Percentiles rank a stretch among this genome's conserved stretches.
These are phyloP conservation scores for Cirrhinus molitorella DNA, from an alignment of 2,797 vertebrate species.

Conservation along the genomic window DNA sequence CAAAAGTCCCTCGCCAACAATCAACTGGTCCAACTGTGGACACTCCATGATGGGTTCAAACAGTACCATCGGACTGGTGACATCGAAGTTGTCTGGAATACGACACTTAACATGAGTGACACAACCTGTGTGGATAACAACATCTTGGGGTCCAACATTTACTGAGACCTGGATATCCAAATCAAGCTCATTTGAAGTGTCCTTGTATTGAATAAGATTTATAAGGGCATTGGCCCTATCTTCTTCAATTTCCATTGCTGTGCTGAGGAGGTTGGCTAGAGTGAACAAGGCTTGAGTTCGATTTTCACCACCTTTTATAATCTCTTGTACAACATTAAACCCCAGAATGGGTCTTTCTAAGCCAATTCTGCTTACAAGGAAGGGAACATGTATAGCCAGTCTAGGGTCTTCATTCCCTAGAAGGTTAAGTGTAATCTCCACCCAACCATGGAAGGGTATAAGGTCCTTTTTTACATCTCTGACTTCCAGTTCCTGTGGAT, in stretches of 20 bases:
- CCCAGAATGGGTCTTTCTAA: slow-evolving; percentile 14
- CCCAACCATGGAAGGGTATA: slow-evolving; percentile 34
- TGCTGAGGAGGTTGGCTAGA: slow-evolving; percentile 3
- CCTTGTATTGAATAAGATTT: slow-evolving; percentile 34
- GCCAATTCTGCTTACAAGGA: not conserved
- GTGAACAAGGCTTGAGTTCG: not conserved
- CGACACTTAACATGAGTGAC: slow-evolving; percentile 24
- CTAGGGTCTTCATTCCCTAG: slow-evolving; percentile 33
- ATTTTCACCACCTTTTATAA: slow-evolving; percentile 28
- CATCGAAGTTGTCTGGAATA: slow-evolving; percentile 1
- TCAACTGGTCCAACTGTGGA: slow-evolving; percentile 4
- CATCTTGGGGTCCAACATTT: not conserved
- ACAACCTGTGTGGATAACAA: not conserved
- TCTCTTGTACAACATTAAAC: slow-evolving; percentile 44
- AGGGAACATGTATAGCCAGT: slow-evolving; percentile 26
- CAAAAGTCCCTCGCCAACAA: not conserved
- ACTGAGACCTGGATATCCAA: not conserved
- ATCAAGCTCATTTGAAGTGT: not conserved
- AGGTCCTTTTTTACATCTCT: slow-evolving; percentile 12
- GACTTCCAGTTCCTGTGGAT: not conserved
- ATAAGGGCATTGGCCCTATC: slow-evolving; percentile 46
- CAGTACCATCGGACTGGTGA: slow-evolving; percentile 12
- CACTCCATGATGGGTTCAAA: slow-evolving; percentile 42
- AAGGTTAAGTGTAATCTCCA: slow-evolving; percentile 40
- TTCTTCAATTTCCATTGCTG: slow-evolving; percentile 36